A percentile compares a stretch with the other conserved stretches of the same genome.
Conservation (phyloP, 2,797 vertebrate species). For the Luscinia megarhynchos region DNA sequence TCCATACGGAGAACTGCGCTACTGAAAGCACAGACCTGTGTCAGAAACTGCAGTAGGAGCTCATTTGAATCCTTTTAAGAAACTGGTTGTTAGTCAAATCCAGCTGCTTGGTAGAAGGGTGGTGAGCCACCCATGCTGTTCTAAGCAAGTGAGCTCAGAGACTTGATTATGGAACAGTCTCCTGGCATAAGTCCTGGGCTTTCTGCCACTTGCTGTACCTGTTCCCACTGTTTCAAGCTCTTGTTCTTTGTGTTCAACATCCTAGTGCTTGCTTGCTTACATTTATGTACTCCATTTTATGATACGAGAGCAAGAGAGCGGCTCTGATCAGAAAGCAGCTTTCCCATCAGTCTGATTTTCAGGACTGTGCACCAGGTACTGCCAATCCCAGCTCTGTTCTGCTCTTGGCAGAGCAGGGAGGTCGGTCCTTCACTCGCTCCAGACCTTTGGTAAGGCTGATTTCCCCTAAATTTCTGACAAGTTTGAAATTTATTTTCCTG, state of each 20-base stretch:
- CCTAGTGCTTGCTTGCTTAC: background rate
- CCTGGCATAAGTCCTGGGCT: conserved; percentile 7
- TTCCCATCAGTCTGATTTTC: background rate
- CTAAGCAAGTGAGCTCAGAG: conserved; percentile 10
- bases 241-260: background rate
- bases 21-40: background rate
- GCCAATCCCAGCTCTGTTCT: background rate
- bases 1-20: background rate
- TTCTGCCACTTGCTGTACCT: conserved; percentile 39
- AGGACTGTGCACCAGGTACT: background rate
- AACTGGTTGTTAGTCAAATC: conserved; percentile 31
- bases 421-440: background rate
- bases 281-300: background rate
- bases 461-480: background rate
- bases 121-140: conserved; percentile 53
- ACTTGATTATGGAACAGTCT: conserved; percentile 48
- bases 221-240: conserved; percentile 24
- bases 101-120: background rate
- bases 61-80: conserved; percentile 34
- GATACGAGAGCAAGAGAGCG: background rate
- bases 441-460: background rate
- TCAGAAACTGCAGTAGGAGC: background rate
- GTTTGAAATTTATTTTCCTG: background rate
- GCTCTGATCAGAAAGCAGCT: background rate
- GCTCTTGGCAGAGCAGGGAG: background rate